Evolutionary conservation across 2,888 invertebrate species (phyloP).

Genomic region (Arrhopalites spinosus): DNA sequence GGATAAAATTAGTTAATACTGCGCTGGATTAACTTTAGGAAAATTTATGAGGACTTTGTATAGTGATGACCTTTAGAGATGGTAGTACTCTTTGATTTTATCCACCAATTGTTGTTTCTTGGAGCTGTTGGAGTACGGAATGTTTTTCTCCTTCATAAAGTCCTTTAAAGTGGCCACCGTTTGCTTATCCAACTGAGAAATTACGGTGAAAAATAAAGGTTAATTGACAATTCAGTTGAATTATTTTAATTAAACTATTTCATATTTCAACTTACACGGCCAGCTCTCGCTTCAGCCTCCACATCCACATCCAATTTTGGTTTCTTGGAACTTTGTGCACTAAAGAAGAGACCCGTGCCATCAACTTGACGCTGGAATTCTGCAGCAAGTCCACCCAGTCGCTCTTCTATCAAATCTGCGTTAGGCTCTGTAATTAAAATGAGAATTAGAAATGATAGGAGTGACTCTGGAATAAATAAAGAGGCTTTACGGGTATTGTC

Average conservation of each 20-base stretch:
- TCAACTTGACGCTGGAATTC: background rate
- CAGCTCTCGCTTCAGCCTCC: background rate
- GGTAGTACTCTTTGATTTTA: background rate
- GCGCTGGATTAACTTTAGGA: too few species aligned
- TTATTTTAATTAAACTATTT: background rate
- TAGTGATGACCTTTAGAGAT: background rate
- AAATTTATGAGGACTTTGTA: background rate
- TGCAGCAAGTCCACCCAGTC: background rate
- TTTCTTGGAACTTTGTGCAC: background rate
- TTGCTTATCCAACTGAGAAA: slow-evolving; percentile 1
- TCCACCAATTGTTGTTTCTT: background rate
- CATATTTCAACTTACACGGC: background rate
- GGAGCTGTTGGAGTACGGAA: background rate
- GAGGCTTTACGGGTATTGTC: background rate
- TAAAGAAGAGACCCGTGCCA: background rate
- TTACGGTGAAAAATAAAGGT: background rate
- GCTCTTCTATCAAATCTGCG: background rate
- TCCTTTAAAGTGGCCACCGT: background rate
- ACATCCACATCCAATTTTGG: background rate
- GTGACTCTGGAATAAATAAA: background rate
- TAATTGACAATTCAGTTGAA: background rate
- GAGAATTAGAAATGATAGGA: too few species aligned
- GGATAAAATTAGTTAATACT: too few species aligned
- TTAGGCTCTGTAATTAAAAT: background rate
- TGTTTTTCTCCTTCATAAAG: background rate